These are phyloP conservation scores for Microtus oregoni DNA, from an alignment of 2,113 vertebrate species.

Conservation along the genomic window DNA sequence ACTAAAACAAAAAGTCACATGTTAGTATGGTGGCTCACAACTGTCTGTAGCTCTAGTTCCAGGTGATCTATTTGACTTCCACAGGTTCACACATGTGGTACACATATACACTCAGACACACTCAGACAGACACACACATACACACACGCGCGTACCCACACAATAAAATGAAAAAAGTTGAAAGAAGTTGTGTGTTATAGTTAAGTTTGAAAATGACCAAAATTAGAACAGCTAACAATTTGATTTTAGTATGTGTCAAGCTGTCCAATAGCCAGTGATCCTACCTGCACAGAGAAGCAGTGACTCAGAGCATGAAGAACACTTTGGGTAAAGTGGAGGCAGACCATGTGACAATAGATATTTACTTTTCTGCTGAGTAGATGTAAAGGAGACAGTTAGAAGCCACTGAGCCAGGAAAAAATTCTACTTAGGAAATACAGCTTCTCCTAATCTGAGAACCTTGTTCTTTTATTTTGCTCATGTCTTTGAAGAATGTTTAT, in stretches of 20 bases:
- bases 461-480: not conserved
- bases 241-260: not conserved
- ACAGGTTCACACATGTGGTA: not conserved
- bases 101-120: not conserved
- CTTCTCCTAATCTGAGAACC: not conserved
- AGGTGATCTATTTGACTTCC: not conserved
- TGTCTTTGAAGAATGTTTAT: not conserved
- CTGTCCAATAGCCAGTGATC: not conserved
- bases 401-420: not conserved
- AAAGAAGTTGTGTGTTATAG: not conserved
- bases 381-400: not conserved
- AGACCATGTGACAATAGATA: not conserved
- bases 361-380: not conserved
- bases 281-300: not conserved
- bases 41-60: not conserved
- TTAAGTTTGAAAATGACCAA: not conserved
- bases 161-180: not conserved
- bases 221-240: not conserved
- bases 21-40: not conserved
- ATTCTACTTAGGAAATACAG: not conserved
- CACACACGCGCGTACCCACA: too few relatives aligned
- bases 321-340: slow-evolving; percentile 32
- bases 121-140: not conserved
- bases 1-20: not conserved
- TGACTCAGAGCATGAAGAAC: not conserved